A percentile compares a stretch with the other conserved stretches of the same genome.
These are phyloP conservation scores for Tipula confusa DNA, from an alignment of 2,888 invertebrate genomes.

Conservation along the genomic window DNA sequence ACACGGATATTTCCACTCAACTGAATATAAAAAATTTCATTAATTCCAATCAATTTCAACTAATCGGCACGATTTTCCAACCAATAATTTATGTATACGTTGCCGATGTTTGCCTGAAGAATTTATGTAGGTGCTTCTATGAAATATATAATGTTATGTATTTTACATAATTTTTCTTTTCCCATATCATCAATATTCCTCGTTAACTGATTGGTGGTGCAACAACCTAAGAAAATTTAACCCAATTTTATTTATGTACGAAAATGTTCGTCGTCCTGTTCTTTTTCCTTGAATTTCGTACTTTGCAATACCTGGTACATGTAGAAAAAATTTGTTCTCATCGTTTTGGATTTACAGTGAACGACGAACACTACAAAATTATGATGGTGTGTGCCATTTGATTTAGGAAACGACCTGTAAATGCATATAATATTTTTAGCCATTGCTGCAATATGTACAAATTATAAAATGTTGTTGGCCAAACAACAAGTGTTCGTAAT, in stretches of 20 bases:
- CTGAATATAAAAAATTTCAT: neutral
- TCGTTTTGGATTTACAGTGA: neutral
- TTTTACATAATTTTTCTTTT: neutral
- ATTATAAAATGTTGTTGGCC: neutral
- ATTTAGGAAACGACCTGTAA: neutral
- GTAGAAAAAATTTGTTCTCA: neutral
- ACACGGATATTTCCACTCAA: too few relatives aligned
- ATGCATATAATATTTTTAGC: neutral
- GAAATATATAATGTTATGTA: neutral
- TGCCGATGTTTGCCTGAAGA: neutral
- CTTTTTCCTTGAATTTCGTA: neutral
- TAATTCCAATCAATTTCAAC: neutral
- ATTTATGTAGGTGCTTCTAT: neutral
- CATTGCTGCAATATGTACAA: neutral
- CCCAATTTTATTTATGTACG: neutral
- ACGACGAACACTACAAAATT: neutral
- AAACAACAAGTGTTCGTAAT: neutral
- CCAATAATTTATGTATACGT: neutral
- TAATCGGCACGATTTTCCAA: neutral
- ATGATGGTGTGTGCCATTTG: neutral
- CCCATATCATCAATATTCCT: neutral
- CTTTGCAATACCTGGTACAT: neutral
- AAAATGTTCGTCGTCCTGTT: slow-evolving; percentile 7
- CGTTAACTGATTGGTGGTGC: neutral
- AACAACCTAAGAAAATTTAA: slow-evolving; percentile 5